A percentile compares a stretch with the other conserved stretches of the same genome.
These are phyloP conservation scores for Mus musculus DNA, from an alignment of 2,113 vertebrate genomes.

Conservation along the genomic window GRCm39 chr6:89486501-89487000, in stretches of 20 bases:
- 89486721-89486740: not conserved
- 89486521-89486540: not conserved
- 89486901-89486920: not conserved
- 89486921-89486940: not conserved
- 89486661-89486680: not conserved
- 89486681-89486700: not conserved
- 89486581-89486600: not conserved
- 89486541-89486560: not conserved
- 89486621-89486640: not conserved
- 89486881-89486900: not conserved
- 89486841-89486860: not conserved
- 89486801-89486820: not conserved
- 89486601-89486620: slow-evolving; percentile 41
- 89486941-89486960: not conserved
- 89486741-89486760: not conserved
- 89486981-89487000: not conserved
- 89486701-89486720: not conserved
- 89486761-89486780: not conserved
- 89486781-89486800: not conserved
- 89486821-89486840: not conserved
- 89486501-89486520: not conserved
- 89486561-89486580: not conserved
- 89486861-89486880: not conserved
- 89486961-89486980: not conserved
- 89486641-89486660: not conserved